Conservation (phyloP, 2,113 vertebrate genomes). For the Myrmophylax atrothorax region DNA sequence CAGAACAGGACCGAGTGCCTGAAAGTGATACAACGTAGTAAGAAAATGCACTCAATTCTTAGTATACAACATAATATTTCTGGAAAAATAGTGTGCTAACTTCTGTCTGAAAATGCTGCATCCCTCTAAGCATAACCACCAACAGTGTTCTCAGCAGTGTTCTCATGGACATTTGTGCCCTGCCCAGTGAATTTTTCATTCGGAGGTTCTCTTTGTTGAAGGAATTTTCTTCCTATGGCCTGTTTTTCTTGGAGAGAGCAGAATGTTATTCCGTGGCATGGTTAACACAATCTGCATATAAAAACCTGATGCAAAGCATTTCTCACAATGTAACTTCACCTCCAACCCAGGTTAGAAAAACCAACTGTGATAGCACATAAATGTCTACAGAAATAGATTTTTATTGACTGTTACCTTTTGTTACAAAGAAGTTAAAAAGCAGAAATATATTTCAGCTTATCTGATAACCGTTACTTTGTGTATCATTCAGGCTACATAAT, state of each 20-base stretch:
- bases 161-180: neutral
- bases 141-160: neutral
- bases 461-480: slow-evolving; percentile 31
- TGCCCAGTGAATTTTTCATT: neutral
- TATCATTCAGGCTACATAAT: slow-evolving; percentile 22
- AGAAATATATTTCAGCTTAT: slow-evolving; percentile 49
- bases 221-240: neutral
- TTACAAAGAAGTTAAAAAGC: slow-evolving; percentile 70
- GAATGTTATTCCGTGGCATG: neutral
- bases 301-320: slow-evolving; percentile 15
- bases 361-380: slow-evolving; percentile 20
- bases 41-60: slow-evolving; percentile 26
- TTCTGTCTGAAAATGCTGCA: slow-evolving; percentile 26
- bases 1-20: slow-evolving; percentile 16
- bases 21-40: slow-evolving; percentile 46
- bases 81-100: neutral
- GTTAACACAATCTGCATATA: slow-evolving; percentile 17
- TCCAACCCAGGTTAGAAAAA: slow-evolving; percentile 43
- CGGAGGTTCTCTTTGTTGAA: slow-evolving; percentile 7
- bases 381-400: slow-evolving; percentile 75
- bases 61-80: slow-evolving; percentile 14
- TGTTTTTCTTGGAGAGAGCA: slow-evolving; percentile 42
- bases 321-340: neutral
- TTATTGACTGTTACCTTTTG: slow-evolving; percentile 69
- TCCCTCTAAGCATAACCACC: slow-evolving; percentile 1